Evolutionary conservation across 2,113 vertebrate species (phyloP), one percentile per base, ranked within the genome.

Genomic region (Solea solea): DNA sequence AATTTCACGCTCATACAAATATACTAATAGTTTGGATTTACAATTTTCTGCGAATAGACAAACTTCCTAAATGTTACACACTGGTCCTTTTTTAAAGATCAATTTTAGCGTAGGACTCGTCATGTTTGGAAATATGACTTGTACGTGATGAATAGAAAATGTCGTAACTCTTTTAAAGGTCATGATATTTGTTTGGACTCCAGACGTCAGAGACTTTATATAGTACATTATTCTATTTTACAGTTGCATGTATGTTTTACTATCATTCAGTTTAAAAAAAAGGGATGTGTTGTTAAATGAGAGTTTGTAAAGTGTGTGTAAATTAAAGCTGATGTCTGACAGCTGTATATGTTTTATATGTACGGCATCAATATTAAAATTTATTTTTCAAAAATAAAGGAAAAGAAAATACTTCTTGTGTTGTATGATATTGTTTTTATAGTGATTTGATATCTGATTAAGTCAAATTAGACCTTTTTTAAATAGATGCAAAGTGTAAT

Each of bases 351-450:
- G 48, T 84, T 51, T 72, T 66, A 48, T 76, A 74, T 75, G 71
- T 71, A 56, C 52, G 56, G 56, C 77, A 85, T 87, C 80, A 48
- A 28, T 82, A 81, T 83, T 84, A 74, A 87, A 74, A 78, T 55
- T 61, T 90, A 90, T 93, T 93, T 92, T 90, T 86, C 64, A 88
- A 80, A 90, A 89, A 48, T 52, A 25, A 74, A 51, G 59, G 8
- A 48, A 48, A 57, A 52, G 8, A 55, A 60, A 1, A 40, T 42
- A 12, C 12, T 28, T 8, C 2, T 64, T 48, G 10, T 34, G 34
- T 34, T 34, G 15, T 39, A 40, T 53, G 7, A 16, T 21, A 10
- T 14, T 0, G 44, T 39, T 64, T 65, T 13, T 9, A 10, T 2
- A 42, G n/a, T 42, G 40, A 39, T 40, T 56, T 39, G 21, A 21